Evolutionary conservation across 2,113 vertebrate species (phyloP).

Genomic region (Callopanchax toddi): DNA sequence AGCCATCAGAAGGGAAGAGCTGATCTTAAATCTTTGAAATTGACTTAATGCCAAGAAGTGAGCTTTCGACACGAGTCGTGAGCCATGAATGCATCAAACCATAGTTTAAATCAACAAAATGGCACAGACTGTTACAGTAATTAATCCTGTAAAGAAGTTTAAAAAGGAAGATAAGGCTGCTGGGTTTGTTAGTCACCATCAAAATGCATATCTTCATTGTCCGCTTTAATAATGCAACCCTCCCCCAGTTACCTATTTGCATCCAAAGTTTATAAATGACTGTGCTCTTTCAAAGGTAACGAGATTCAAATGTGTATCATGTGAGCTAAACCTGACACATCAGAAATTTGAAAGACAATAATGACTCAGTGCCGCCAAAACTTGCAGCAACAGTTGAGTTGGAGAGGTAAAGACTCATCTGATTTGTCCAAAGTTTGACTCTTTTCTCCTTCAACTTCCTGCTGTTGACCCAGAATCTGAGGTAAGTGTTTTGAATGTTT

Average conservation of each 20-base stretch:
- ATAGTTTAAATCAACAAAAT: conserved; percentile 12
- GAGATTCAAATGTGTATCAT: background rate
- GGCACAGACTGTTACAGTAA: background rate
- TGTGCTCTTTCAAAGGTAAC: background rate
- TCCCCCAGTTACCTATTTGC: background rate
- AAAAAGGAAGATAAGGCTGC: background rate
- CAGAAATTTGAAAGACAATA: background rate
- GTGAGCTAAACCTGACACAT: background rate
- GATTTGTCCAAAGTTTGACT: background rate
- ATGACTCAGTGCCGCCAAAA: background rate
- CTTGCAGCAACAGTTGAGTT: background rate
- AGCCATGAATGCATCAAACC: conserved; percentile 13
- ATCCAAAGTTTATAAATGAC: background rate
- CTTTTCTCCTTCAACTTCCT: background rate
- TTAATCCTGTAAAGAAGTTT: background rate
- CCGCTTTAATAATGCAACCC: background rate
- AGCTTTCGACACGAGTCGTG: conserved; percentile 11
- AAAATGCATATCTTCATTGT: background rate
- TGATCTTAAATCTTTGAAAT: conserved; percentile 54
- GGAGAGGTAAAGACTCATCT: background rate
- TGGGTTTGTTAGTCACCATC: background rate
- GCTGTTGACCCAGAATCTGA: background rate
- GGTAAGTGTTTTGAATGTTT: background rate
- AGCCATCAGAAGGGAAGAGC: conserved; percentile 47
- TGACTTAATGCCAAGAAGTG: conserved; percentile 25